These are phyloP conservation scores for Oxyura jamaicensis DNA, from an alignment of 2,113 vertebrate genomes.

Conservation along the genomic window DNA sequence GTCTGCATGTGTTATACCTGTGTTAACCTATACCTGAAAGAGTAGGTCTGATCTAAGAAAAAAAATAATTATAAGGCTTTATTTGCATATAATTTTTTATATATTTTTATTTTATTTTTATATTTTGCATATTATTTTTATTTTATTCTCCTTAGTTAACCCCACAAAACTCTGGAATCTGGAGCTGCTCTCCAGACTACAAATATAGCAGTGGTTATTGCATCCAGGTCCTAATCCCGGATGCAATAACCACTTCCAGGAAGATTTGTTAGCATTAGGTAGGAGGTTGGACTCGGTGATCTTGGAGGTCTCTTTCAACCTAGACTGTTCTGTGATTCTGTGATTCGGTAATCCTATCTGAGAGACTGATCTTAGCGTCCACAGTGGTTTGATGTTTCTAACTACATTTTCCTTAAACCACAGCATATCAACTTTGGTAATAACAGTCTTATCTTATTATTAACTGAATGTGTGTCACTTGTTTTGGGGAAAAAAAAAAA, in stretches of 20 bases:
- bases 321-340: too few relatives aligned
- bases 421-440: background rate
- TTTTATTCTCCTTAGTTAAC: background rate
- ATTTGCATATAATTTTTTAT: too few relatives aligned
- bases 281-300: too few relatives aligned
- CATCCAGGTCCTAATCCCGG: too few relatives aligned
- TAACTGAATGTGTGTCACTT: rapidly evolving
- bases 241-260: too few relatives aligned
- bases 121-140: too few relatives aligned
- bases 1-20: background rate
- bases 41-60: background rate
- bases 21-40: background rate
- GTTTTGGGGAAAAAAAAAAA: background rate
- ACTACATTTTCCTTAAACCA: background rate
- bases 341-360: background rate
- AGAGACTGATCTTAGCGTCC: background rate
- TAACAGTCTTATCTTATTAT: background rate
- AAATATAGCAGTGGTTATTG: background rate
- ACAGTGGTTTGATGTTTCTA: background rate
- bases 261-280: too few relatives aligned
- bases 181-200: background rate
- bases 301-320: too few relatives aligned
- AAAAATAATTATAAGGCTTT: background rate
- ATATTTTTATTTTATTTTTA: too few relatives aligned
- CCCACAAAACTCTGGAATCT: background rate